phyloP scores from a whole-genome alignment of 1,140 invertebrate species.

The Dreissena polymorpha region DNA sequence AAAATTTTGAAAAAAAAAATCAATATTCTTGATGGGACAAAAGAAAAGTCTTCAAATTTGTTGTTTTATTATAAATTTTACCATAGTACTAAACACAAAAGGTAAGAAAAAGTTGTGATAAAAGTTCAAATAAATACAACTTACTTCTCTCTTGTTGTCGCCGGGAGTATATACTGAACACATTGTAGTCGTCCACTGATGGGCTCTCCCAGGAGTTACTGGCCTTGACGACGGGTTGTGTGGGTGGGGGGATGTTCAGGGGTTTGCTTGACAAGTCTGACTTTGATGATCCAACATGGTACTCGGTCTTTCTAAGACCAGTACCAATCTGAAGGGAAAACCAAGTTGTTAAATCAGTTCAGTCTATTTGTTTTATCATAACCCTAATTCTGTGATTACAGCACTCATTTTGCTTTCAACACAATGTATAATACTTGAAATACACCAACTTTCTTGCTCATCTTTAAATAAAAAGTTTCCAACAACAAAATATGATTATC shows the following conservation, averaged over 20 bases:
- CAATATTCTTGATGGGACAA: no score
- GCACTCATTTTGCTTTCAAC: no score
- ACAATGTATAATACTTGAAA: no score
- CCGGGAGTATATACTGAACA: conserved; percentile 72
- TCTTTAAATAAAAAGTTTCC: no score
- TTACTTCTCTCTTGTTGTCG: conserved; percentile 63
- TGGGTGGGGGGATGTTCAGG: conserved; percentile 55
- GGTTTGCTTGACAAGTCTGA: conserved; percentile 1
- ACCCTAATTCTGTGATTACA: no score
- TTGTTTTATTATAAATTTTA: no score
- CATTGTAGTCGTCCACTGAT: conserved; percentile 70
- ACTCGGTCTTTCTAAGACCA: conserved; percentile 60
- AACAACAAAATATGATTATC: no score
- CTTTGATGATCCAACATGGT: conserved; percentile 46
- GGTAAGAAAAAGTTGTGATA: no score
- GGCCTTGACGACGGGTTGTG: conserved; percentile 22
- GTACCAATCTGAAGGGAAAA: conserved; percentile 58
- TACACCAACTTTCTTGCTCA: no score
- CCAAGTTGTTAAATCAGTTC: not conserved
- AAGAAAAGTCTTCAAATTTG: no score
- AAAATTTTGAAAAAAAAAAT: no score
- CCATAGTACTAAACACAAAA: no score
- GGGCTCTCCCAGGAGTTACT: conserved; percentile 66
- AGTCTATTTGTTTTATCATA: not conserved
- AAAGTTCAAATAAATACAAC: not conserved